A percentile compares a stretch with the other conserved stretches of the same genome.
phyloP scores from a whole-genome alignment of 2,797 vertebrate genomes.

The Mustela erminea region DNA sequence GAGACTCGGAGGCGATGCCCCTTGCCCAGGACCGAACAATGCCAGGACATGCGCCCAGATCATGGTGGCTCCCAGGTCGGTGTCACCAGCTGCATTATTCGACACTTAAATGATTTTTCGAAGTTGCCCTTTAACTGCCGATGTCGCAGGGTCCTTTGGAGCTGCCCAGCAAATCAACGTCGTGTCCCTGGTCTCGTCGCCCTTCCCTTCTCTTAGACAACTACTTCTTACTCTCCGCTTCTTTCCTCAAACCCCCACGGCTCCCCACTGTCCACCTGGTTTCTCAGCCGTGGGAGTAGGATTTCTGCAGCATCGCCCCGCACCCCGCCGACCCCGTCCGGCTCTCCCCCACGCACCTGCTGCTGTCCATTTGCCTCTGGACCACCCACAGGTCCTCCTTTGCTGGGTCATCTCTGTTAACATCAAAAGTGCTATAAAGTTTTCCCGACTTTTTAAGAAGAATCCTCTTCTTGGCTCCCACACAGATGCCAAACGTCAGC shows the following conservation, averaged over 20 bases:
- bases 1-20: neutral
- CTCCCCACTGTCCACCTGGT: neutral
- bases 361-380: neutral
- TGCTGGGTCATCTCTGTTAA: neutral
- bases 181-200: fast-evolving
- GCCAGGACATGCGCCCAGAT: too few species aligned
- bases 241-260: neutral
- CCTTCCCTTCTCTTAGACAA: neutral
- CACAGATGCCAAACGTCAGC: neutral
- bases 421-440: neutral
- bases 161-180: fast-evolving
- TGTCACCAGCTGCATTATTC: too few species aligned
- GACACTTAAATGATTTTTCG: neutral
- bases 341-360: neutral
- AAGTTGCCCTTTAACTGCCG: neutral
- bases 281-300: neutral
- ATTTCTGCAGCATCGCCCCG: neutral
- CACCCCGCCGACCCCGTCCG: neutral
- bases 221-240: neutral
- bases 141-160: fast-evolving
- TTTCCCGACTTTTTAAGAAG: neutral
- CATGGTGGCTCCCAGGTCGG: neutral
- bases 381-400: too few species aligned
- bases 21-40: fast-evolving
- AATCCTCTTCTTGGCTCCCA: neutral